phyloP scores from a whole-genome alignment of 2,113 vertebrate genomes.

The Gymnogyps californianus region DNA sequence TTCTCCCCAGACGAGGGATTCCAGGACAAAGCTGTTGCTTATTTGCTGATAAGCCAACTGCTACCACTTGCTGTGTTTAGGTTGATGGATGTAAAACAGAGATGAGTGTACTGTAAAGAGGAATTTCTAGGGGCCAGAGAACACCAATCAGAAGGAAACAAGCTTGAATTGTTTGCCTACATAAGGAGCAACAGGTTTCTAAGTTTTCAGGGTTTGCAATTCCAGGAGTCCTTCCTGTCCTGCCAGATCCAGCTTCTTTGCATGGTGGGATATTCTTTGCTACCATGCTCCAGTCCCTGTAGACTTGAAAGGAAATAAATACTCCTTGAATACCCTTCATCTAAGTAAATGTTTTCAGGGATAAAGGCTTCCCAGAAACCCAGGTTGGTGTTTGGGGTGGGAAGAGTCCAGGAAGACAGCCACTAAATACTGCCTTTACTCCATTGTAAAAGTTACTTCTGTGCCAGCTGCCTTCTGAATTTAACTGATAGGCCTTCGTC shows the following conservation, averaged over 20 bases:
- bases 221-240: neutral
- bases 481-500: fast-evolving
- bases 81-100: neutral
- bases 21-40: neutral
- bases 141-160: neutral
- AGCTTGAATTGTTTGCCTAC: neutral
- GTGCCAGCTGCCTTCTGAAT: neutral
- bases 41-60: neutral
- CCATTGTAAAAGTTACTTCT: neutral
- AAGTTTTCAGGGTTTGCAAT: neutral
- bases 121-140: neutral
- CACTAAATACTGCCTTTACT: neutral
- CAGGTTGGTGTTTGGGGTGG: neutral
- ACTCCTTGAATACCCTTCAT: neutral
- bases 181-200: neutral
- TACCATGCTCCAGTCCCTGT: neutral
- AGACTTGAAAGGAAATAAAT: neutral
- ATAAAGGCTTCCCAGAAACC: neutral
- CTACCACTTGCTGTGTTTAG: neutral
- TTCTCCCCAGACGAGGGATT: neutral
- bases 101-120: neutral
- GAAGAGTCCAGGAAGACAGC: neutral
- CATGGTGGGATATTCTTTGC: neutral
- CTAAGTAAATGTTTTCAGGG: neutral
- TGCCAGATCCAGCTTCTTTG: neutral